Conservation (phyloP, 1,140 invertebrate species). For the Luehdorfia chinensis region DNA sequence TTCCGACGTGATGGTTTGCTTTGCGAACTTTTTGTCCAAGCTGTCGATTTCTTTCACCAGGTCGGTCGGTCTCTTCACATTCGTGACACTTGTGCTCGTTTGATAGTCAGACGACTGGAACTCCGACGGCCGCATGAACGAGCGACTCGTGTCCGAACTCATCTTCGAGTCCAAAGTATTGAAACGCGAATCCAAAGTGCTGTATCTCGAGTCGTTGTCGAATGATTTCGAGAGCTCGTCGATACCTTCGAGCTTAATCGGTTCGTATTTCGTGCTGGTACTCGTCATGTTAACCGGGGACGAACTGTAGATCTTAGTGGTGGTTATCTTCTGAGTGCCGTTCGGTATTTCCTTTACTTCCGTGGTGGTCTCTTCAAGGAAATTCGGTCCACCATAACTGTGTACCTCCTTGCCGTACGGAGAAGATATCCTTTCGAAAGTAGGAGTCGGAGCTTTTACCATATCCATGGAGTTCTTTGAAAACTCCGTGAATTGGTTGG, state of each 20-base stretch:
- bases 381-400: slow-evolving; percentile 65
- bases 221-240: slow-evolving; percentile 70
- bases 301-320: slow-evolving; percentile 74
- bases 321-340: slow-evolving; percentile 73
- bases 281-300: slow-evolving; percentile 72
- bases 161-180: slow-evolving; percentile 69
- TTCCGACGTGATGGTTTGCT: slow-evolving; percentile 72
- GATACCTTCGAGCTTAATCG: slow-evolving; percentile 66
- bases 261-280: slow-evolving; percentile 72
- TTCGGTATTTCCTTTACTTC: slow-evolving; percentile 75
- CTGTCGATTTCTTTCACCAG: slow-evolving; percentile 65
- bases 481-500: slow-evolving; percentile 31
- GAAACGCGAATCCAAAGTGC: slow-evolving; percentile 64
- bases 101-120: slow-evolving; percentile 63
- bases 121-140: slow-evolving; percentile 72
- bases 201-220: slow-evolving; percentile 66
- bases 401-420: slow-evolving; percentile 63
- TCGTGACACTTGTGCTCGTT: slow-evolving; percentile 41
- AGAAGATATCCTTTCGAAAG: slow-evolving; percentile 59
- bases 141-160: slow-evolving; percentile 71
- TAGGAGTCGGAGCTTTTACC: slow-evolving; percentile 56
- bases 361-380: slow-evolving; percentile 69
- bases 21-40: slow-evolving; percentile 68
- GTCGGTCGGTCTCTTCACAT: slow-evolving; percentile 59
- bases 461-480: slow-evolving; percentile 43